Base-by-base conservation (phyloP, 1,140 invertebrate genomes). In the Hestina assimilis region DNA sequence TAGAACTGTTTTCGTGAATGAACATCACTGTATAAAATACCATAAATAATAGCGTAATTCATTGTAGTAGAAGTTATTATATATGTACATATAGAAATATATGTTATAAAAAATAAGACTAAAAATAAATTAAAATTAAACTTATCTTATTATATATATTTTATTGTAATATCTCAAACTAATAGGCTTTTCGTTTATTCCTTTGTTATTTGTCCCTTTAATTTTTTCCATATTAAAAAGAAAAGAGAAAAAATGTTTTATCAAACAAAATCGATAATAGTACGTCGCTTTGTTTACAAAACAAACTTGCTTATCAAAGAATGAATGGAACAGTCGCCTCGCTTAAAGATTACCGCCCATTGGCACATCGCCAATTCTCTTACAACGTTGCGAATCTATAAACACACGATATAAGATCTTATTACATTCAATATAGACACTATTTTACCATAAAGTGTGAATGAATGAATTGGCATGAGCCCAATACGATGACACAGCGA, bases 401-500 rank as follows among this genome's bases (percentile, higher is more conserved):
- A 11, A 5, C 38, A 50, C 23, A 19, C 45, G 12, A 33, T 42
- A 29, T 28, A 41, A 40, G 19, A 29, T 28, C 40, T 43, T 53
- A 40, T 20, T 3, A n/a, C 15, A 9, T 20, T 2, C 1, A 12
- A n/a, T 0, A 20, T 26, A 42, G 40, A 33, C 9, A 12, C 21
- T 12, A 31, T 23, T 41, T 42, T 50, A 4, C 11, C 21, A 9
- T 23, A n/a, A 14, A 17, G 15, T 15, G 17, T 1, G 28, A 14
- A 14, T 51, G 23, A 54, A 54, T 64, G 47, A 42, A 58, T 69
- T 84, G 81, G 81, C 77, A 12, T 12, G 9, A 14, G 14, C 64
- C 81, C 81, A 80, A 62, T 56, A 17, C 61, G 59, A 71, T 67
- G 64, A 71, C 66, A 74, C 60, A 63, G 56, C 75, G 47, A 52